Base-by-base conservation (phyloP, 2,888 invertebrate species). In the Pachliopta kotzebuea region DNA sequence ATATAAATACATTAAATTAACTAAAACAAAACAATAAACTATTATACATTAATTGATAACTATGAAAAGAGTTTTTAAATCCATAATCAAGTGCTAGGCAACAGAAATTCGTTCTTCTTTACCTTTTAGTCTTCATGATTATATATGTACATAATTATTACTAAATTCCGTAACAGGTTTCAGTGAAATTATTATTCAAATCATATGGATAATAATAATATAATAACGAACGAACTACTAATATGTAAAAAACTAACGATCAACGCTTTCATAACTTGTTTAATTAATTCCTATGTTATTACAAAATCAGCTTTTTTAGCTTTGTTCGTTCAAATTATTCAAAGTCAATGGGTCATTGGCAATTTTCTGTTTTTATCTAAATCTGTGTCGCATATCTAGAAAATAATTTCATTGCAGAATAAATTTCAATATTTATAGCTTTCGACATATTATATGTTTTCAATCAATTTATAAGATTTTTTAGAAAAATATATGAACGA, bases 261-360 rank as follows among this genome's bases (percentile, higher is more conserved):
- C n/a, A 45, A n/a, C 18, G 45, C 45, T 45, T 18, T 45, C 45
- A 18, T n/a, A 55, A 55, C 49, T 21, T 31, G 29, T 18, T 14
- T 20, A 26, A 52, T 53, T 23, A 23, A 31, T 31, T 21, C 45
- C 21, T 21, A 59, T 55, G 23, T 58, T 63, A 59, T 63, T 58
- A 54, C 45, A 26, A 59, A 29, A 58, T 58, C 21, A 11, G n/a
- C 49, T 37, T 50, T 60, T 59, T 29, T 31, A 49, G 54, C 54
- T 49, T 59, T 53, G 23, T 50, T 62, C 45, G 54, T 50, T 23
- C 56, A 4, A 20, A 24, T 58, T 54, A 45, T 54, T 54, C 63
- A 54, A 21, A 54, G 58, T 63, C 63, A 54, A 57, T 11, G 14
- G 63, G 52, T 63, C 57, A 54, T 29, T 63, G 54, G 29, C 58